Evolutionary conservation across 2,888 invertebrate species (phyloP), one percentile per base, ranked within the genome.

Genomic region (Venustoraphidia nigricollis): DNA sequence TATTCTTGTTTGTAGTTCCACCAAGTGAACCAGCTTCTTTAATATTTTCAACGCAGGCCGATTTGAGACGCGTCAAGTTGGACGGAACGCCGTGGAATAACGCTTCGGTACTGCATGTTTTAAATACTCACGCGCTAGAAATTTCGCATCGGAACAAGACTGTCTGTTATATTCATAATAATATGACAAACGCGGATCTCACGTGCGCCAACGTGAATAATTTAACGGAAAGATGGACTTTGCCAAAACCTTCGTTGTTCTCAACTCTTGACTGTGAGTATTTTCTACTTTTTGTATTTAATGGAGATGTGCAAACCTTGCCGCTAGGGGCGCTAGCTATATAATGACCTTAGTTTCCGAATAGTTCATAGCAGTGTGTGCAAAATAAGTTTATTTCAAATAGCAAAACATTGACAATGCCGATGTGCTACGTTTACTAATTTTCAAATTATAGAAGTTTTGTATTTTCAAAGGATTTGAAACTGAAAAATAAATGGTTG

Each of bases 151-250:
- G 77, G 49, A 81, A 81, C 61, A 70, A 76, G 50, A 76, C 81
- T 36, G 64, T 83, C 43, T 83, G 81, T 67, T 87, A 83, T 70
- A 77, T 89, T 58, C 79, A 81, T 61, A 75, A 76, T 62, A 76
- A 76, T 61, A 60, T 76, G 53, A 73, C 72, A 46, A 62, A 61
- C 45, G 64, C 74, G 35, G 62, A 66, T 45, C 65, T 87, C 54
- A 74, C 76, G 57, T 87, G 86, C 65, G 79, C 77, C 53, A 69
- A 71, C 55, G 74, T 79, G 45, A 79, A 80, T 59, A 72, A 83
- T 64, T 68, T 85, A 58, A 65, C 71, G 45, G 64, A 69, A 47
- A 70, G 69, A 53, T 77, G 78, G 74, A 64, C 66, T 48, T 64
- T 81, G 59, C 75, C 76, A 45, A 59, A 72, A 51, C 79, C 80